Evolutionary conservation across 2,797 vertebrate species (phyloP).

Genomic region (Crypturellus tataupa): DNA sequence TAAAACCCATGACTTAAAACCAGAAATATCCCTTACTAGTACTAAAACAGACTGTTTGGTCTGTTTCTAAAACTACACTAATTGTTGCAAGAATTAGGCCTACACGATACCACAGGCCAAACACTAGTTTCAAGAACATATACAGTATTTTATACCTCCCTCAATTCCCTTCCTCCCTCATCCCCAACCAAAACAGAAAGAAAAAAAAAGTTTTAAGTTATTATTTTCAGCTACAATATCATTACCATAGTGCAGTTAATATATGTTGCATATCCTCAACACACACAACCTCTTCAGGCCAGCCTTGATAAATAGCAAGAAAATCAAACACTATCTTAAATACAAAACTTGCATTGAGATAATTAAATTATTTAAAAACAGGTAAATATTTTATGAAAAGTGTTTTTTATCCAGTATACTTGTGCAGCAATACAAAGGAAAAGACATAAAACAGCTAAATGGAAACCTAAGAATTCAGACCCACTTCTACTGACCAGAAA

Average conservation of each 20-base stretch:
- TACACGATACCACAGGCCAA: conserved; percentile 66
- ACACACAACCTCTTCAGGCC: conserved; percentile 78
- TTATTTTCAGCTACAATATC: conserved; percentile 78
- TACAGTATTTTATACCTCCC: conserved; percentile 73
- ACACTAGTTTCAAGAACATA: conserved; percentile 77
- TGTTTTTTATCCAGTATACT: conserved; percentile 78
- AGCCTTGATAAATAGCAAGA: conserved; percentile 83
- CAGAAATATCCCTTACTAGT: conserved; percentile 97
- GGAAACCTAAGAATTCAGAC: conserved; percentile 34
- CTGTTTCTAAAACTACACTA: conserved; percentile 88
- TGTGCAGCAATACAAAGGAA: conserved; percentile 70
- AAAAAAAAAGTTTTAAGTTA: conserved; percentile 74
- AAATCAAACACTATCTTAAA: conserved; percentile 81
- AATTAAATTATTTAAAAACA: conserved; percentile 83
- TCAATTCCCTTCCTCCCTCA: background rate
- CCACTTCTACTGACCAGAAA: conserved; percentile 69
- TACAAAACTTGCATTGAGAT: conserved; percentile 85
- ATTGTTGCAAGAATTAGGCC: conserved; percentile 82
- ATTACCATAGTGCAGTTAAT: conserved; percentile 81
- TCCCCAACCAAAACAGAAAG: background rate
- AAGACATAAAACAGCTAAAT: conserved; percentile 62
- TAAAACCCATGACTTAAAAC: conserved; percentile 82
- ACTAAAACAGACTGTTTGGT: conserved; percentile 87
- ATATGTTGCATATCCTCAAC: conserved; percentile 79
- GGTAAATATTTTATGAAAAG: conserved; percentile 79